Evolutionary conservation across 2,797 vertebrate genomes (phyloP).

Genomic region (Scolopax rusticola): DNA sequence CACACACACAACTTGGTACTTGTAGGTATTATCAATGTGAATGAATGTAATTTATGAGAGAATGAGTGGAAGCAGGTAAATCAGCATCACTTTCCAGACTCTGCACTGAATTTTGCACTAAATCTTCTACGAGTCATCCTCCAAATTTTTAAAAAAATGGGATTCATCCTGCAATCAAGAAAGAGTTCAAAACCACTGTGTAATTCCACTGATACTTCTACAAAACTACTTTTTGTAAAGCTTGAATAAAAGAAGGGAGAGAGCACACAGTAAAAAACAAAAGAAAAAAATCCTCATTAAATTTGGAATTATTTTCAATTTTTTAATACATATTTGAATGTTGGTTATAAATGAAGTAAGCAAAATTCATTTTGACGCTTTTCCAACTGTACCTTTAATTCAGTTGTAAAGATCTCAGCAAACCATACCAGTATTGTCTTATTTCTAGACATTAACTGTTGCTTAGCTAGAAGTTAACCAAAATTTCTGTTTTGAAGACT

Average conservation of each 20-base stretch:
- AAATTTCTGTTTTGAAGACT: neutral
- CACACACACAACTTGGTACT: accelerated
- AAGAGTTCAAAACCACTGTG: neutral
- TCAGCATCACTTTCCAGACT: neutral
- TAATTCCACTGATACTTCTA: neutral
- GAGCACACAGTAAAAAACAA: accelerated
- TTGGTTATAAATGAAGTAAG: neutral
- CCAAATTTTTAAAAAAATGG: neutral
- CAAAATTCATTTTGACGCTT: neutral
- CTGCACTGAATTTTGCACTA: neutral
- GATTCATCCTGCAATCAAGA: neutral
- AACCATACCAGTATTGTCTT: neutral
- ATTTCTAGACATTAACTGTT: neutral
- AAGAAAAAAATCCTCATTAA: neutral
- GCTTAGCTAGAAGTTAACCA: neutral
- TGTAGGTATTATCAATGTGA: neutral
- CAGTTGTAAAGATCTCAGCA: neutral
- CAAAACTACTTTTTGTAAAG: neutral
- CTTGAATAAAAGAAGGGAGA: neutral
- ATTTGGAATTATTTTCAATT: neutral
- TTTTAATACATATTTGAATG: neutral
- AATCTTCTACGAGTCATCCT: neutral
- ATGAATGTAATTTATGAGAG: neutral
- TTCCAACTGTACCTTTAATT: neutral
- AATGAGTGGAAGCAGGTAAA: neutral